Evolutionary conservation across 2,888 invertebrate species (phyloP).

Genomic region (Scaptomyza tumidula): DNA sequence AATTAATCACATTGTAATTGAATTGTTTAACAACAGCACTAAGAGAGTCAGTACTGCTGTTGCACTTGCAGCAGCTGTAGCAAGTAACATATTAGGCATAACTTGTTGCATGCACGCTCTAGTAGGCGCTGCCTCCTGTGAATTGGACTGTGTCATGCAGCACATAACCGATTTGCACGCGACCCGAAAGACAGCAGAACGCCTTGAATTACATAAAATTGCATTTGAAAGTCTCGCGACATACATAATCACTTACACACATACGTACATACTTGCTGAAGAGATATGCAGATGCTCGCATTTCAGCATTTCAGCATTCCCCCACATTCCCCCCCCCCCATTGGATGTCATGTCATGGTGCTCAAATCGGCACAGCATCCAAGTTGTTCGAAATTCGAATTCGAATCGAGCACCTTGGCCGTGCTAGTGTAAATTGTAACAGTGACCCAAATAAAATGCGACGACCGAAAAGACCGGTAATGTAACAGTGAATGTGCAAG

Average conservation of each 20-base stretch:
- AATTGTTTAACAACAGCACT: conserved; percentile 60
- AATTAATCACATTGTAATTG: conserved; percentile 72
- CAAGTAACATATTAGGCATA: conserved; percentile 64
- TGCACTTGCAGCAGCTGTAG: conserved; percentile 28
- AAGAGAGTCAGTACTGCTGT: background rate
- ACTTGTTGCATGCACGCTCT: conserved; percentile 71
- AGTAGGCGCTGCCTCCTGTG: conserved; percentile 54
- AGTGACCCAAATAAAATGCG: conserved; percentile 80
- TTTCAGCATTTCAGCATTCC: conserved; percentile 21
- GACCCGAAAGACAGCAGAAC: conserved; percentile 34
- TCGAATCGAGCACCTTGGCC: conserved; percentile 10
- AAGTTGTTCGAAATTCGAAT: conserved; percentile 5
- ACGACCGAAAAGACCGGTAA: conserved; percentile 79
- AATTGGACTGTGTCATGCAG: conserved; percentile 77
- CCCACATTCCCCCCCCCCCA: conserved; percentile 2
- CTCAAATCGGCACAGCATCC: conserved; percentile 53
- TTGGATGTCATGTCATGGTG: conserved; percentile 31
- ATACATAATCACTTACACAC: conserved; percentile 8
- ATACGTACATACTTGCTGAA: background rate
- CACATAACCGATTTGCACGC: conserved; percentile 70
- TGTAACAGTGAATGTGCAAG: conserved; percentile 79
- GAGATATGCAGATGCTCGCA: conserved; percentile 31
- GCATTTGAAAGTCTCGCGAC: conserved; percentile 71
- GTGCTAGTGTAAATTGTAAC: conserved; percentile 71
- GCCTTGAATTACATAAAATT: conserved; percentile 79